phyloP scores from a whole-genome alignment of 2,888 invertebrate genomes.

The Willowsia nigromaculata region DNA sequence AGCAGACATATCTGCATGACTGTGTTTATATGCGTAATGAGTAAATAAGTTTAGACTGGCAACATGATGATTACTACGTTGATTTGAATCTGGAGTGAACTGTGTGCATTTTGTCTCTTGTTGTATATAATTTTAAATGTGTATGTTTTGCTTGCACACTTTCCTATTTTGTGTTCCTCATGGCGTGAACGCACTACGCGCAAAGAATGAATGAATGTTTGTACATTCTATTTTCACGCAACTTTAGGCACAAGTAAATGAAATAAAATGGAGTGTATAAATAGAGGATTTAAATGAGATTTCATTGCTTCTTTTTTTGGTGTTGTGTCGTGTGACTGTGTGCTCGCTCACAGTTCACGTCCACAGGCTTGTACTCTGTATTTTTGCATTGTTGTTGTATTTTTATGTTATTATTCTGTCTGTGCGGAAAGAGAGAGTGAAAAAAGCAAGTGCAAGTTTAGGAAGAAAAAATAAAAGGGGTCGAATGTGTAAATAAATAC shows the following conservation, averaged over 20 bases:
- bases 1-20: background rate
- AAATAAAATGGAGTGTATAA: slow-evolving; percentile 72
- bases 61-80: slow-evolving; percentile 21
- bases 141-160: background rate
- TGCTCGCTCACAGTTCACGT: slow-evolving; percentile 11
- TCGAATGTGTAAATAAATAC: slow-evolving; percentile 45
- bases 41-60: slow-evolving; percentile 7
- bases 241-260: slow-evolving; percentile 69
- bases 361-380: background rate
- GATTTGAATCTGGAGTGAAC: slow-evolving; percentile 8
- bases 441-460: slow-evolving; percentile 45
- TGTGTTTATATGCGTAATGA: slow-evolving; percentile 22
- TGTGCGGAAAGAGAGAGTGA: background rate
- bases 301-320: slow-evolving; percentile 63
- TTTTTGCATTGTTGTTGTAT: slow-evolving; percentile 49
- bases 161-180: background rate
- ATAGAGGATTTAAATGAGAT: slow-evolving; percentile 72
- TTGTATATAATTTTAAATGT: background rate
- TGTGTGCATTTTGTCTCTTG: background rate
- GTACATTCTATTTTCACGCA: slow-evolving; percentile 71
- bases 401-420: slow-evolving; percentile 31
- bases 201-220: slow-evolving; percentile 60
- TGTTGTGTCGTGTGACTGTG: slow-evolving; percentile 3
- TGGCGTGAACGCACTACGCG: background rate
- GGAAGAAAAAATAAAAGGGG: slow-evolving; percentile 47